Conservation (phyloP, 1,140 invertebrate species). For the Myzus persicae region DNA sequence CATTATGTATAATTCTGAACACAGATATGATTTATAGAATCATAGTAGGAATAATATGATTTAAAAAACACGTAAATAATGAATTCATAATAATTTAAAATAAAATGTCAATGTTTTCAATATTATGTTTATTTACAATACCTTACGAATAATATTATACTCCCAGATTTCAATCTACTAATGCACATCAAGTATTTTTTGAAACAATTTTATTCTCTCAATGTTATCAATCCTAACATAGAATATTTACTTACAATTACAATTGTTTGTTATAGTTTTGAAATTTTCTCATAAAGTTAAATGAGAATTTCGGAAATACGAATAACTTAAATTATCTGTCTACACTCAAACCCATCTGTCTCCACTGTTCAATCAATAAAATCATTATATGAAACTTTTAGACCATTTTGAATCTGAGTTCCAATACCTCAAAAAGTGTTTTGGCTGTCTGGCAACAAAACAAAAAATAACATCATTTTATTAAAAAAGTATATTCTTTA, state of each 20-base stretch:
- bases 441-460: background rate
- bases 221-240: background rate
- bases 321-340: background rate
- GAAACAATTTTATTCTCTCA: background rate
- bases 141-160: background rate
- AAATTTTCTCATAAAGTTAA: background rate
- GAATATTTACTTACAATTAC: background rate
- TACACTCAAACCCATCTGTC: background rate
- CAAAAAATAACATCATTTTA: background rate
- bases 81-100: background rate
- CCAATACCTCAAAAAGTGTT: background rate
- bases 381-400: background rate
- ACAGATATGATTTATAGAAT: background rate
- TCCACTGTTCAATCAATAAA: background rate
- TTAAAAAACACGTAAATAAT: background rate
- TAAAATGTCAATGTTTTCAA: no score
- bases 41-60: background rate
- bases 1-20: background rate
- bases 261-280: background rate
- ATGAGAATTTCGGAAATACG: background rate
- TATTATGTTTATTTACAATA: background rate
- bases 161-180: background rate
- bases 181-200: background rate
- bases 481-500: background rate
- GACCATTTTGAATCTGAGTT: background rate